Evolutionary conservation across 1,140 invertebrate genomes (phyloP).

Genomic region (Cardiocondyla obscurior): DNA sequence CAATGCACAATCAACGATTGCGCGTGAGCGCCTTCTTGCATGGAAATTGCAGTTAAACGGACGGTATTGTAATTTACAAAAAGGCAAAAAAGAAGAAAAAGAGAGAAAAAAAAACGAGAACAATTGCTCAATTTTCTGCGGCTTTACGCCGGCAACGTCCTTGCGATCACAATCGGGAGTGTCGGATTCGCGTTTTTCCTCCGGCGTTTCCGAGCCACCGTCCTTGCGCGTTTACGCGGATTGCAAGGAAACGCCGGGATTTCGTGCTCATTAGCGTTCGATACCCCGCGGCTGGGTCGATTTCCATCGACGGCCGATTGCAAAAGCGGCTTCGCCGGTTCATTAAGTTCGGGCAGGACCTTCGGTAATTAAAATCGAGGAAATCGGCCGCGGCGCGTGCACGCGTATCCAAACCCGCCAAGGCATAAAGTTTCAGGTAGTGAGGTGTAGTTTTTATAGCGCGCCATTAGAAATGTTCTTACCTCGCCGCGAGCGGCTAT

Average conservation of each 20-base stretch:
- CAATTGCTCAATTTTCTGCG: slow-evolving; percentile 29
- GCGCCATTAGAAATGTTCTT: slow-evolving; percentile 8
- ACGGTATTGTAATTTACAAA: slow-evolving; percentile 29
- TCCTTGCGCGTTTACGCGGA: slow-evolving; percentile 46
- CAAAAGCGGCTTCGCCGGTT: slow-evolving; percentile 24
- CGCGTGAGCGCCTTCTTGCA: neutral
- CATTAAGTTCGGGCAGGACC: slow-evolving; percentile 10
- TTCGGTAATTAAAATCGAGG: slow-evolving; percentile 55
- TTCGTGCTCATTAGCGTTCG: slow-evolving; percentile 15
- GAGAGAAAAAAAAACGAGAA: neutral
- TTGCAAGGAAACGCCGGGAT: slow-evolving; percentile 34
- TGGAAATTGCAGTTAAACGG: slow-evolving; percentile 11
- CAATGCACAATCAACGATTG: neutral
- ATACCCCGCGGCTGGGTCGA: neutral
- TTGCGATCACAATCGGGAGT: slow-evolving; percentile 42
- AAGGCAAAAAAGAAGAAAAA: neutral
- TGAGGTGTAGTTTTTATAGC: neutral
- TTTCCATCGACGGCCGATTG: slow-evolving; percentile 40
- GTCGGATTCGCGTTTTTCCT: slow-evolving; percentile 6
- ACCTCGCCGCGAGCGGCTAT: neutral
- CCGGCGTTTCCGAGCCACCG: slow-evolving; percentile 14
- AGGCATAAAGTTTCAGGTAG: slow-evolving; percentile 24
- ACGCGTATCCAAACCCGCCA: neutral
- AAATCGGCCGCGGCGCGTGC: slow-evolving; percentile 33
- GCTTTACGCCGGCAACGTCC: slow-evolving; percentile 31